Evolutionary conservation across 2,113 vertebrate species (phyloP).

Genomic region (Burhinus bistriatus): DNA sequence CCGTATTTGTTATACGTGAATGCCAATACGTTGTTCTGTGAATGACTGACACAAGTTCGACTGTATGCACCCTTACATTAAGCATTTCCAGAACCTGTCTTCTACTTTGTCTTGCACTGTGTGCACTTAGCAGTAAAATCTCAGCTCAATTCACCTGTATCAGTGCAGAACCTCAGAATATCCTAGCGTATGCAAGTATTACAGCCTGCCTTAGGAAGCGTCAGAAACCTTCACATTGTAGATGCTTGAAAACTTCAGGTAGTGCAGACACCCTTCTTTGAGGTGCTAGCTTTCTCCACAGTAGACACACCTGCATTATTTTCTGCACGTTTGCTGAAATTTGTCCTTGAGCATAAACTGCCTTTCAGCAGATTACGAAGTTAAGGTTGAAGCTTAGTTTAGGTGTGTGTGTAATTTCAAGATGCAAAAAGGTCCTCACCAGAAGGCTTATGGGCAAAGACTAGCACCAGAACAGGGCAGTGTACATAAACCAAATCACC

Average conservation of each 20-base stretch:
- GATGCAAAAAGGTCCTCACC: not conserved
- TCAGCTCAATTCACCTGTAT: not conserved
- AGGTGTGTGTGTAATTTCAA: not conserved
- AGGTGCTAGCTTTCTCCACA: not conserved
- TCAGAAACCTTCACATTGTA: not conserved
- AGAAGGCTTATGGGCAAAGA: not conserved
- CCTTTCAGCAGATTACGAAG: not conserved
- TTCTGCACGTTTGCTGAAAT: not conserved
- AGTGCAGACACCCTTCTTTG: not conserved
- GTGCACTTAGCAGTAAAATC: not conserved
- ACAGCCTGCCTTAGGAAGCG: not conserved
- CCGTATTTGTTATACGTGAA: fast-evolving
- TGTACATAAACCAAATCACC: not conserved
- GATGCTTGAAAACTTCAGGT: not conserved
- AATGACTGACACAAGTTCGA: not conserved
- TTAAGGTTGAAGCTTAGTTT: not conserved
- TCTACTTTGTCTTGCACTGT: not conserved
- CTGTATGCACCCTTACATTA: not conserved
- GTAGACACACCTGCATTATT: not conserved
- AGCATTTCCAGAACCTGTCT: not conserved
- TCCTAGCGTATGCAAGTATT: not conserved
- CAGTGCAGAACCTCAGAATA: not conserved
- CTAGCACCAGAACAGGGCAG: not conserved
- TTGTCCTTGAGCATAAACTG: not conserved
- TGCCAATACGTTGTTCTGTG: not conserved